Percentiles rank a stretch among this genome's conserved stretches.
Evolutionary conservation across 2,113 vertebrate species (phyloP).

Genomic region (Hyla sarda): DNA sequence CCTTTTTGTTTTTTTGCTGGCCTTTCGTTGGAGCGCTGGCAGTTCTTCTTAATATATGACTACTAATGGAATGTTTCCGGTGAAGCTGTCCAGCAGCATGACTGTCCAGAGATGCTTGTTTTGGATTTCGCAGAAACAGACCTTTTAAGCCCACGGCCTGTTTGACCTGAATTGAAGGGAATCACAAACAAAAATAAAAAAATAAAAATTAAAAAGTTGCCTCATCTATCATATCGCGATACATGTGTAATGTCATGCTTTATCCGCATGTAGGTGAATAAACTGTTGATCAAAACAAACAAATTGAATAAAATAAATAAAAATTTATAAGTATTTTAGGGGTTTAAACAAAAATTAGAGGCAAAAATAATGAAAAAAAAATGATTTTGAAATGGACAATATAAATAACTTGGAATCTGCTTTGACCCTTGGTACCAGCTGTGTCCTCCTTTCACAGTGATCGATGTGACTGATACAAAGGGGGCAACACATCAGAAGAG

Average conservation of each 20-base stretch:
- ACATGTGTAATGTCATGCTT: not conserved
- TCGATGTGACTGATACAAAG: not conserved
- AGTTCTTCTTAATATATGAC: conserved; percentile 90
- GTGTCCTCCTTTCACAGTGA: not conserved
- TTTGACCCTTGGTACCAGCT: not conserved
- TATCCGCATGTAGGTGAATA: not conserved
- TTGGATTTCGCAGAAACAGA: conserved; percentile 97
- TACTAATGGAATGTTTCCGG: conserved; percentile 91
- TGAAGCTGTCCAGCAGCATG: conserved; percentile 92
- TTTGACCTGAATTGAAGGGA: conserved; percentile 80
- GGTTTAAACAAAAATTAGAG: not conserved
- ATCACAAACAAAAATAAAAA: conserved; percentile 25
- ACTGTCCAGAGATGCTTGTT: conserved; percentile 98
- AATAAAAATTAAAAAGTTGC: conserved; percentile 26
- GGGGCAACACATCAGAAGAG: not conserved
- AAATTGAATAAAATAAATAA: conserved; percentile 36
- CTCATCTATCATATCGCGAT: not conserved
- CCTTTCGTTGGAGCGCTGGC: conserved; percentile 96
- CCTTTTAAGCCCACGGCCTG: conserved; percentile 95
- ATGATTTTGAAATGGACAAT: not conserved
- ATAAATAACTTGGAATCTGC: too few species aligned
- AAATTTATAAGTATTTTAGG: not conserved
- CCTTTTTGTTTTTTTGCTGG: conserved; percentile 87
- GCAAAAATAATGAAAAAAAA: conserved; percentile 6
- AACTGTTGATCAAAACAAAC: conserved; percentile 22